Evolutionary conservation across 2,888 invertebrate species (phyloP), one percentile per base, ranked within the genome.

Genomic region (Caenorhabditis becei): DNA sequence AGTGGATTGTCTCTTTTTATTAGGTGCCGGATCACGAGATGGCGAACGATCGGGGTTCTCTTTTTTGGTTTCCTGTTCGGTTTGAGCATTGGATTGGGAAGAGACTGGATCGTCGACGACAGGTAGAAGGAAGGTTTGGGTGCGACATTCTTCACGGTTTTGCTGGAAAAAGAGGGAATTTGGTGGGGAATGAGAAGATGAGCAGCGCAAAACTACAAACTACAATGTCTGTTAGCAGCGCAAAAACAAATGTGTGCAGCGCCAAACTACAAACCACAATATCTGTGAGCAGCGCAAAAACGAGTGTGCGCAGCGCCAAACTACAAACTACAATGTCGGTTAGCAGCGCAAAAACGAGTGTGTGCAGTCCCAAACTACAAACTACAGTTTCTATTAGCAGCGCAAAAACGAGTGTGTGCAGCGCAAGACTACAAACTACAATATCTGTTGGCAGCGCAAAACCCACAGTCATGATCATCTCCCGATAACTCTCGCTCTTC

Each of bases 401-500:
- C 26, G n/a, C 24, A 20, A 41, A 49, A 20, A 35, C 23, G n/a
- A 18, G 37, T 20, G 20, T 59, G 2, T 0, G 37, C 2, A 14
- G 10, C 11, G 37, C 20, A 59, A 16, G 0, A 3, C 1, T 11
- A 8, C 7, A 18, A 20, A 35, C 20, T 3, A 18, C 5, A 11
- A 37, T 16, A 7, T 23, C 7, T 10, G 32, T 1, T 20, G 26
- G 7, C 8, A 41, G 7, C 41, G 10, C 2, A 14, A 20, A 32
- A 58, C 74, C 18, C 23, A 66, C 74, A 18, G 53, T 59, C 18
- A 61, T n/a, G 18, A 75, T 53, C 0, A 67, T 51, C n/a, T 75
- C 75, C 11, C 75, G 66, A 54, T 75, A 75, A 41, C 75, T 75
- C 16, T 59, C 66, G 18, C 59, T 66, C 20, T 66, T 61, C 75